These are phyloP conservation scores for Cheilosia urbana DNA, from an alignment of 2,888 invertebrate species.

Conservation along the genomic window DNA sequence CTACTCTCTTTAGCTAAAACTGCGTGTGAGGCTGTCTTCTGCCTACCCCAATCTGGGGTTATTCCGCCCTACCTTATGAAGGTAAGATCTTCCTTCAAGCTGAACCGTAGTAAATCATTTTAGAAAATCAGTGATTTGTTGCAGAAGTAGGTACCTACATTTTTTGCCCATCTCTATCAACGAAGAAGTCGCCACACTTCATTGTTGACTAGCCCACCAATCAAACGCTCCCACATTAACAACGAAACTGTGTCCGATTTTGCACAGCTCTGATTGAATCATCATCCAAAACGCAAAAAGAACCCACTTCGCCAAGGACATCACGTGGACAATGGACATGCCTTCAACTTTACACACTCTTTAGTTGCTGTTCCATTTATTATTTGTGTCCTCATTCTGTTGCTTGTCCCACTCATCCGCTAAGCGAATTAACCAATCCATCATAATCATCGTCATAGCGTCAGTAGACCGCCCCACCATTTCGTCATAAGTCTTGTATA, in stretches of 20 bases:
- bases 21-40: no score
- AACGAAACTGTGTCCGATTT: not conserved
- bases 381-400: conserved; percentile 3
- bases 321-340: conserved; percentile 61
- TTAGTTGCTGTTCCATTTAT: conserved; percentile 49
- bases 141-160: no score
- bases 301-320: conserved; percentile 42
- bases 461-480: conserved; percentile 13
- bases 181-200: no score
- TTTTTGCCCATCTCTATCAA: no score
- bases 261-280: conserved; percentile 65
- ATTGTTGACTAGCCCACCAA: no score
- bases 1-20: no score
- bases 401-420: conserved; percentile 21
- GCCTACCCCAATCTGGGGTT: no score
- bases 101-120: no score
- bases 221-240: no score
- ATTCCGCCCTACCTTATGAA: no score
- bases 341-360: conserved; percentile 63
- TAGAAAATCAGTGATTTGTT: no score
- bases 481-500: conserved; percentile 26
- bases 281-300: conserved; percentile 50
- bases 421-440: conserved; percentile 73
- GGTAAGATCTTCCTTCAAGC: no score
- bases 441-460: conserved; percentile 67